A percentile compares a stretch with the other conserved stretches of the same genome.
Conservation (phyloP, 2,113 vertebrate genomes). For the Brachyhypopomus occidentalis region DNA sequence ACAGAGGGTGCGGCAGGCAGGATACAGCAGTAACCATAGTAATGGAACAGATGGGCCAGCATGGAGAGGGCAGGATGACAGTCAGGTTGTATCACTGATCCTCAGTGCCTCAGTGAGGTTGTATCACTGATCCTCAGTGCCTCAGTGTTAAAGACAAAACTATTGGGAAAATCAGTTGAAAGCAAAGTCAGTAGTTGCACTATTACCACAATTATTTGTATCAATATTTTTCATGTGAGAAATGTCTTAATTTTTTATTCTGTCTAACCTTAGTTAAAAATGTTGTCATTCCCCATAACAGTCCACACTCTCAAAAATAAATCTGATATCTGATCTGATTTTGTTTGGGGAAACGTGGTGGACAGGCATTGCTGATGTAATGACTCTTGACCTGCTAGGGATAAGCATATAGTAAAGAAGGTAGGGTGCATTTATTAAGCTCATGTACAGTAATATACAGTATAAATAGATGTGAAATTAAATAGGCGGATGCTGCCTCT, state of each 20-base stretch:
- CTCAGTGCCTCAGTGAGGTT: neutral
- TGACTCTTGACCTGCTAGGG: no score
- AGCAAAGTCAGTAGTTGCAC: neutral
- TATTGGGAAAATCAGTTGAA: neutral
- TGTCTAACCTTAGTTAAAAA: no score
- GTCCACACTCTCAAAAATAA: no score
- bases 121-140: neutral
- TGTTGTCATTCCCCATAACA: no score
- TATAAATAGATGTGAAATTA: neutral
- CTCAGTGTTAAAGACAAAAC: neutral
- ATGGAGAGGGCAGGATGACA: neutral
- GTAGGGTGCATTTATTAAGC: no score
- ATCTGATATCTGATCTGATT: no score
- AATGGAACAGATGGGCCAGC: conserved; percentile 51
- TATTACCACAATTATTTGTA: neutral
- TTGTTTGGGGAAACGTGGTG: no score
- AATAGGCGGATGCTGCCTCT: neutral
- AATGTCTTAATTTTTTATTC: no score
- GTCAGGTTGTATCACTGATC: neutral
- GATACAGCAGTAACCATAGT: conserved; percentile 43
- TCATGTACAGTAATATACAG: no score
- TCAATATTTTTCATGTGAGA: no score
- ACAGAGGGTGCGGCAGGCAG: neutral
- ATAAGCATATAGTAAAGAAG: no score
- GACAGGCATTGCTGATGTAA: no score